phyloP scores from a whole-genome alignment of 64 coral and sea anemone genomes.

The Pocillopora verrucosa region DNA sequence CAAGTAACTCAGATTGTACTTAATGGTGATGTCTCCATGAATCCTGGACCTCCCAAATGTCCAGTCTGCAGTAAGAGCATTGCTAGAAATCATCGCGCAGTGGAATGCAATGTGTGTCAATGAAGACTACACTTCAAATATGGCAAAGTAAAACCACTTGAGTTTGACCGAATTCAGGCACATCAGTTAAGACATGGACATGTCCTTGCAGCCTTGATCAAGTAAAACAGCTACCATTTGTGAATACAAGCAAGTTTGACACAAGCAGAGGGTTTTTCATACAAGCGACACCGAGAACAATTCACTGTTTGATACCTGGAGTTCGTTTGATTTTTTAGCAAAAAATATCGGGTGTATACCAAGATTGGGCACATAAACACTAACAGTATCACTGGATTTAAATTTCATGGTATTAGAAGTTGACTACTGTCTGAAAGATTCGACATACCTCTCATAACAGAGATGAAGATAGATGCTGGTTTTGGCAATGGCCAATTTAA shows the following conservation, averaged over 20 bases:
- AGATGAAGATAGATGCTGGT: constrained; percentile 65
- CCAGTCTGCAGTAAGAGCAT: constrained; percentile 24
- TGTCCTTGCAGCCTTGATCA: constrained; percentile 35
- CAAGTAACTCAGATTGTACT: constrained; percentile 16
- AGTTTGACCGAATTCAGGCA: constrained; percentile 51
- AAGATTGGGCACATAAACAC: constrained; percentile 60
- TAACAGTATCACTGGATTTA: constrained; percentile 62
- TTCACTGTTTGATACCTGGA: constrained; percentile 52
- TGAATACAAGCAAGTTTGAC: constrained; percentile 47
- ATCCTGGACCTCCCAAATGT: constrained; percentile 56
- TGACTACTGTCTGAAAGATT: constrained; percentile 61
- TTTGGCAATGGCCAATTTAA: constrained; percentile 31
- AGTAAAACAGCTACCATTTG: constrained; percentile 56
- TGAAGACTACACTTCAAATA: constrained; percentile 58
- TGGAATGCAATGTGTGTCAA: constrained; percentile 42
- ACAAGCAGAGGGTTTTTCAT: constrained; percentile 41
- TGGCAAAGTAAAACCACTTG: constrained; percentile 54
- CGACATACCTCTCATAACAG: constrained; percentile 64
- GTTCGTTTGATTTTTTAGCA: constrained; percentile 53
- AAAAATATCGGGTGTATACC: constrained; percentile 49
- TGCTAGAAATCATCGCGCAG: constrained; percentile 56
- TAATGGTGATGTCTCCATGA: constrained; percentile 50
- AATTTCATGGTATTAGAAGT: constrained; percentile 15
- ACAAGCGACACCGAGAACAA: constrained; percentile 55
- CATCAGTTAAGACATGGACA: constrained; percentile 52